These are phyloP conservation scores for Druon quercuslanigerum DNA, from an alignment of 1,140 invertebrate species.

Conservation along the genomic window DNA sequence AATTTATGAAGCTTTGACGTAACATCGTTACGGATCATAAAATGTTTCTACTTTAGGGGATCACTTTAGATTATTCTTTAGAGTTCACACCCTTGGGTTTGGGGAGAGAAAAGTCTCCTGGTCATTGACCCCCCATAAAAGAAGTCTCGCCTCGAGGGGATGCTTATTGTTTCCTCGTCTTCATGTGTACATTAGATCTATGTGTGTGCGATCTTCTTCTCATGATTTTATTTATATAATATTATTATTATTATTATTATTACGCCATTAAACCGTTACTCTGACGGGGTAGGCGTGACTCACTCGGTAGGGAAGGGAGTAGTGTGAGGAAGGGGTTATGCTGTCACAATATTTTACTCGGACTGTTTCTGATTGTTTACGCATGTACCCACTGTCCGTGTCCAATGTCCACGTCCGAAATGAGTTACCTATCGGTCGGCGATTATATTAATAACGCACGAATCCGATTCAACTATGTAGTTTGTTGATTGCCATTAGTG, in stretches of 20 bases:
- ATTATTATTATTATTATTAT: too few species aligned
- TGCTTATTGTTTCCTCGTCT: too few species aligned
- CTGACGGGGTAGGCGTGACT: too few species aligned
- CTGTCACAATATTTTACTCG: too few species aligned
- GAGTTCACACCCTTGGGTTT: too few species aligned
- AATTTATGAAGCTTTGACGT: conserved; percentile 11
- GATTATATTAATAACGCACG: conserved; percentile 2
- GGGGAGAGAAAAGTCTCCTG: not conserved
- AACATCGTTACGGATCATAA: not conserved
- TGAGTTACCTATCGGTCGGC: conserved; percentile 12
- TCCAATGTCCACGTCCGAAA: too few species aligned
- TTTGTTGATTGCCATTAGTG: not conserved
- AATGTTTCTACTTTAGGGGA: conserved; percentile 4
- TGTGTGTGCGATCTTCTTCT: too few species aligned
- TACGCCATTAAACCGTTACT: too few species aligned
- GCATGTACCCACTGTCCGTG: not conserved
- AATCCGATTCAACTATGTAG: not conserved
- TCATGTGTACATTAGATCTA: too few species aligned
- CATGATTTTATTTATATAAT: too few species aligned
- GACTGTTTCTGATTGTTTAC: not conserved
- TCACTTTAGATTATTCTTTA: not conserved
- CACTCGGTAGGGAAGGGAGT: too few species aligned
- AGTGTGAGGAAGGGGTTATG: too few species aligned
- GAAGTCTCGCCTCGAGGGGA: not conserved
- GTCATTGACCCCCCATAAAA: not conserved